Evolutionary conservation across 2,797 vertebrate genomes (phyloP), one percentile per base, ranked within the genome.

Genomic region (Echiichthys vipera): DNA sequence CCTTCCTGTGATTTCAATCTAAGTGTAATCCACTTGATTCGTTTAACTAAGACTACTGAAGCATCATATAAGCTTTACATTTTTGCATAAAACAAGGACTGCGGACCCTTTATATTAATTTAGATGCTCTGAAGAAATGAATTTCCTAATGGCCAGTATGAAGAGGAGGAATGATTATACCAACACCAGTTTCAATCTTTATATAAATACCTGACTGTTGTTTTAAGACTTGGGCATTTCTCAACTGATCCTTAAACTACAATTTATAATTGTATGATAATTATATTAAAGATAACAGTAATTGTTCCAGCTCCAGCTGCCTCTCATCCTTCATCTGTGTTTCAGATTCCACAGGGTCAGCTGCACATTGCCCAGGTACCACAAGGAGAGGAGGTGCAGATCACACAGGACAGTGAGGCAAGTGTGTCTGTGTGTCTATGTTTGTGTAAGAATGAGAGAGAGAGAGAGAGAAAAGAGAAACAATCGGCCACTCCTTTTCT

Each of bases 351-450:
- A 78, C 97, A 98, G 94, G 98, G 98, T 73, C 98, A 99, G 87
- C 94, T 99, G 73, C 98, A 99, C 87, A 99, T 99, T 20, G 97
- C 98, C 53, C 98, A 99, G 93, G 98, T 99, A 65, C 98, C 98
- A 39, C 98, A 99, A 88, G 98, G 98, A 2, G 98, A 99, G 78
- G 98, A 99, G 89, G 98, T 99, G 34, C 98, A 99, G 93, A 99
- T 99, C 94, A 99, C 97, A 0, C 98, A 99, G 91, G 98, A 99
- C 95, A 99, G 97, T 7, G 98, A 99, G 96, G 98, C 95, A 91
- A 96, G 95, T 82, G 18, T 69, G 5, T 58, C 29, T 69, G 30
- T 57, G 63, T 66, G 42, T 54, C 7, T 53, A 14, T 47, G 29
- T 32, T 20, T 65, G 5, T 56, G 29, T 39, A 25, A 12, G 36